These are phyloP conservation scores for Drosophila fuyamai DNA, from an alignment of 1,140 invertebrate species.

Conservation along the genomic window DNA sequence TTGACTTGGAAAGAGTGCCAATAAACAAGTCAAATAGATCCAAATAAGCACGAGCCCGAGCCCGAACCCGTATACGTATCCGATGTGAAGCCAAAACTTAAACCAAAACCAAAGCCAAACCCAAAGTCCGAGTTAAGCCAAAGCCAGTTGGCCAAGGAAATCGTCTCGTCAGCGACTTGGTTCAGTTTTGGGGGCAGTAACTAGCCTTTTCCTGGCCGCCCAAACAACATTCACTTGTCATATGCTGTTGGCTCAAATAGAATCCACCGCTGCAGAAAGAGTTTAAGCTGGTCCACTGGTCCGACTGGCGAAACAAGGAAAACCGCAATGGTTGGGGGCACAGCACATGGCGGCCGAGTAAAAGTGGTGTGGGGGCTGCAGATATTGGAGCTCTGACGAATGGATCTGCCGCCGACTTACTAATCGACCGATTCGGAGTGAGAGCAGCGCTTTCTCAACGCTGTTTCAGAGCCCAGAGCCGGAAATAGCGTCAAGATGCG, in stretches of 20 bases:
- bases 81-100: conserved; percentile 3
- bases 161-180: conserved; percentile 29
- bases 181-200: conserved; percentile 35
- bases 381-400: not conserved
- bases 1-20: conserved; percentile 65
- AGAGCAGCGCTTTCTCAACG: conserved; percentile 66
- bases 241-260: conserved; percentile 69
- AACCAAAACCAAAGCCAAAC: conserved; percentile 14
- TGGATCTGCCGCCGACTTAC: conserved; percentile 43
- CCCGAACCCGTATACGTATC: not conserved
- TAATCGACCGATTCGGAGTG: conserved; percentile 61
- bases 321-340: conserved; percentile 17
- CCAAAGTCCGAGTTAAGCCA: conserved; percentile 27
- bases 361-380: conserved; percentile 22
- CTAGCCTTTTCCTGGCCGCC: conserved; percentile 60
- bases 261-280: conserved; percentile 38
- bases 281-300: conserved; percentile 10
- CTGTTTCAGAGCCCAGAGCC: conserved; percentile 16
- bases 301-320: conserved; percentile 28
- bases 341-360: conserved; percentile 25
- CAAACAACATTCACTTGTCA: conserved; percentile 80
- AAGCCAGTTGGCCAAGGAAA: conserved; percentile 40
- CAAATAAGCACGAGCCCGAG: conserved; percentile 14
- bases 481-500: conserved; percentile 41
- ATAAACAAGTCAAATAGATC: conserved; percentile 54